A percentile compares a stretch with the other conserved stretches of the same genome.
Evolutionary conservation across 2,113 vertebrate species (phyloP).

Genomic region (Jacana jacana): DNA sequence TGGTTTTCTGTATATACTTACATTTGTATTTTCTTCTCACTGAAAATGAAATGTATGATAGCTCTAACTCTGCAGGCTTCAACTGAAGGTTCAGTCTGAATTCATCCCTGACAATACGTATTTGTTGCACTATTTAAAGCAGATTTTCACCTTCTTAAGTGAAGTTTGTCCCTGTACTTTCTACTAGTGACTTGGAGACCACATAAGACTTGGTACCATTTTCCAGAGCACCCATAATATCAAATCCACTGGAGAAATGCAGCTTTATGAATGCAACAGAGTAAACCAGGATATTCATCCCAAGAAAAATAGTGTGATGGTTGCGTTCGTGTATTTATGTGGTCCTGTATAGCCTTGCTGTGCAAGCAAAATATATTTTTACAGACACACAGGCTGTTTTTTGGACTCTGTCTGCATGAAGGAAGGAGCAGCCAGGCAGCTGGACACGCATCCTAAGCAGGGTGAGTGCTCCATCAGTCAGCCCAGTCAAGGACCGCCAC

Average conservation of each 20-base stretch:
- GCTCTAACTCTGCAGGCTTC: not conserved
- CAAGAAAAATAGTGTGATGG: not conserved
- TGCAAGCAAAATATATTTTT: not conserved
- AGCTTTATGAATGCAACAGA: not conserved
- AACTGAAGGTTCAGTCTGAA: not conserved
- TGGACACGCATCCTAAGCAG: not conserved
- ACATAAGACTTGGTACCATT: fast-evolving
- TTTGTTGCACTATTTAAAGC: not conserved
- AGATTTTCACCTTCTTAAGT: not conserved
- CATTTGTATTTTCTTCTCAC: not conserved
- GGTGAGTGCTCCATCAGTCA: not conserved
- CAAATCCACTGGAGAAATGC: not conserved
- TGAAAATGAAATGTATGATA: not conserved
- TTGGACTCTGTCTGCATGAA: not conserved
- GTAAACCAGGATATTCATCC: not conserved
- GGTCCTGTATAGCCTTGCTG: not conserved
- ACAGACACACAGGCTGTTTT: not conserved
- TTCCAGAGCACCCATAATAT: not conserved
- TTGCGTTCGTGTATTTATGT: not conserved
- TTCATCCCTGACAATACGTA: not conserved
- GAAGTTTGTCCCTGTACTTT: not conserved
- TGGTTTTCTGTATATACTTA: not conserved
- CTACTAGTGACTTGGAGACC: not conserved
- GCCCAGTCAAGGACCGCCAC: not conserved
- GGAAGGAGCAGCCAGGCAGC: not conserved